Percentiles rank a stretch among this genome's conserved stretches.
Evolutionary conservation across 1,140 invertebrate species (phyloP).

Genomic region (Samia ricini): DNA sequence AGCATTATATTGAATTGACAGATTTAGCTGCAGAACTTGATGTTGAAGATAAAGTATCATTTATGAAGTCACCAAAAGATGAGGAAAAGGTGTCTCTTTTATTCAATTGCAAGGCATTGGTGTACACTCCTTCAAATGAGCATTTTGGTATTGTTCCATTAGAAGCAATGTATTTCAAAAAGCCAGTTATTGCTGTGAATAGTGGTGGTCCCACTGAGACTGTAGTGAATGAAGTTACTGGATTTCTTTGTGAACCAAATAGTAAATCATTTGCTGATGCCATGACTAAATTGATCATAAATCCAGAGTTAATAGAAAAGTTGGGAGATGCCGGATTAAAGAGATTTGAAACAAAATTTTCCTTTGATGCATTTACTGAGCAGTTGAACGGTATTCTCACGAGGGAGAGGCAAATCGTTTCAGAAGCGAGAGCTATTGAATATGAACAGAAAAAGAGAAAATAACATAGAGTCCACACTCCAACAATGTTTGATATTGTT

Average conservation of each 20-base stretch:
- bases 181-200: slow-evolving; percentile 96
- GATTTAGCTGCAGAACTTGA: slow-evolving; percentile 81
- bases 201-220: slow-evolving; percentile 98
- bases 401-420: slow-evolving; percentile 62
- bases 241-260: slow-evolving; percentile 88
- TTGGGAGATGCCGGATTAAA: slow-evolving; percentile 85
- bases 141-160: slow-evolving; percentile 99
- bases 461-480: slow-evolving; percentile 64
- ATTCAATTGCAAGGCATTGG: slow-evolving; percentile 84
- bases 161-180: slow-evolving; percentile 97
- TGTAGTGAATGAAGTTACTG: slow-evolving; percentile 91
- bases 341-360: slow-evolving; percentile 87
- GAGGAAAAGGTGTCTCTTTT: slow-evolving; percentile 90
- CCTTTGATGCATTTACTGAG: slow-evolving; percentile 86
- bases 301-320: slow-evolving; percentile 78
- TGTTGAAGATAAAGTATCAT: slow-evolving; percentile 87
- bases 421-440: slow-evolving; percentile 58
- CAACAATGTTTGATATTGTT: slow-evolving; percentile 73
- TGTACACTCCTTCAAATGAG: slow-evolving; percentile 98
- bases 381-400: slow-evolving; percentile 82
- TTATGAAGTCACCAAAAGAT: slow-evolving; percentile 93
- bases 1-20: slow-evolving; percentile 90
- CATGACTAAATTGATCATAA: slow-evolving; percentile 84
- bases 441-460: slow-evolving; percentile 60
- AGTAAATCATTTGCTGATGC: slow-evolving; percentile 86